Percentiles rank a stretch among this genome's conserved stretches.
These are phyloP conservation scores for Mayetiola destructor DNA, from an alignment of 2,888 invertebrate genomes.

Conservation along the genomic window DNA sequence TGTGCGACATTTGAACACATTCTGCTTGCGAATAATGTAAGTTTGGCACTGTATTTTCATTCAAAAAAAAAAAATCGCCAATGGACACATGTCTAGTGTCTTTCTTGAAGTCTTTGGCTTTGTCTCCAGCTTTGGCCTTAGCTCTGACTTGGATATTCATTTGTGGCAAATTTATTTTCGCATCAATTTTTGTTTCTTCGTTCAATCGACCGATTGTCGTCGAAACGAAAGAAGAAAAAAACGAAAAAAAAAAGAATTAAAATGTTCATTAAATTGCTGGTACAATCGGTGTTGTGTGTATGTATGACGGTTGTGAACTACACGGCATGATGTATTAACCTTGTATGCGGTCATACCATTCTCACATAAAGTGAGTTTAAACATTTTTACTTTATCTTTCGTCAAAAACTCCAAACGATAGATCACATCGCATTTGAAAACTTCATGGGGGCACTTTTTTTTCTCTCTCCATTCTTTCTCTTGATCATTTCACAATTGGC, in stretches of 20 bases:
- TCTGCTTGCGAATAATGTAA: too few species aligned
- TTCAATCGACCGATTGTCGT: background rate
- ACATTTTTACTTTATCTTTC: constrained; percentile 1
- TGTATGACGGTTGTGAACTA: background rate
- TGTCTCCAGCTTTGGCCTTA: too few species aligned
- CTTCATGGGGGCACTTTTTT: background rate
- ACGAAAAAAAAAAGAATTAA: background rate
- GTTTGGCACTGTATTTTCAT: too few species aligned
- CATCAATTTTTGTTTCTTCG: background rate
- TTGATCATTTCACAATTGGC: background rate
- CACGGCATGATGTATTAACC: background rate
- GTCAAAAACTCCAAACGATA: too few species aligned
- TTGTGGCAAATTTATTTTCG: background rate
- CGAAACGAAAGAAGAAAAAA: background rate
- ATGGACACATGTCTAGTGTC: too few species aligned
- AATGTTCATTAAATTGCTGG: constrained; percentile 3
- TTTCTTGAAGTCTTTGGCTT: too few species aligned
- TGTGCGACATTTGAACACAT: too few species aligned
- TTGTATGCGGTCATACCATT: background rate
- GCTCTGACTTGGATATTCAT: background rate
- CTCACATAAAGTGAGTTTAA: constrained; percentile 3
- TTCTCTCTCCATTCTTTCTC: background rate
- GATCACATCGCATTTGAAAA: too few species aligned
- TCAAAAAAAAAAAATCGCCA: too few species aligned
- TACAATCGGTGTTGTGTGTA: background rate